Evolutionary conservation across 2,797 vertebrate genomes (phyloP).

Genomic region (Urophycis tenuis): DNA sequence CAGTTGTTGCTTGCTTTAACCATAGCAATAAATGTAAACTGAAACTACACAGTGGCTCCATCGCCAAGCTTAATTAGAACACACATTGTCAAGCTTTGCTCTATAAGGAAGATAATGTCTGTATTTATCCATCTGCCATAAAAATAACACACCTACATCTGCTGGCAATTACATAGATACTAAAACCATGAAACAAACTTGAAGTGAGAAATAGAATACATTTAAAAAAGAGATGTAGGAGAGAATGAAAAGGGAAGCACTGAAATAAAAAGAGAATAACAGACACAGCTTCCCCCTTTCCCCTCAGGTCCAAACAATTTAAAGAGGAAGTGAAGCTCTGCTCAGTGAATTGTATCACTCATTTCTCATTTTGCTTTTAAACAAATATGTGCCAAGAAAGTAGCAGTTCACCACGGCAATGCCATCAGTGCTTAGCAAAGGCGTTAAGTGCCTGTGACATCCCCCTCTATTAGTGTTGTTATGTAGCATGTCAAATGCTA

Average conservation of each 20-base stretch:
- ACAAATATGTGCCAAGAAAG: not conserved
- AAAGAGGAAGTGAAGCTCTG: not conserved
- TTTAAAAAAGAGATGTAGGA: not conserved
- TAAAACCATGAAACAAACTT: not conserved
- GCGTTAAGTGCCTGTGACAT: too few species aligned
- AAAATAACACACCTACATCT: not conserved
- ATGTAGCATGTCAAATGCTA: not conserved
- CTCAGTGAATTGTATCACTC: not conserved
- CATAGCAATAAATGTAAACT: not conserved
- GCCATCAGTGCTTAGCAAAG: too few species aligned
- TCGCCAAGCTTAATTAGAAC: not conserved
- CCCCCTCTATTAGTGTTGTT: not conserved
- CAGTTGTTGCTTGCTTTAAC: not conserved
- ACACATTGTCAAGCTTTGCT: not conserved
- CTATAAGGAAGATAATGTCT: not conserved
- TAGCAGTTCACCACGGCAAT: not conserved
- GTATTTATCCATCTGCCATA: too few species aligned
- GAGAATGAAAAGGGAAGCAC: not conserved
- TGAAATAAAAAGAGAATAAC: not conserved
- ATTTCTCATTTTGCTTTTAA: not conserved
- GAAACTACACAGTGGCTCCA: not conserved
- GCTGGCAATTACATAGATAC: not conserved
- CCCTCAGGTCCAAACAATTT: not conserved
- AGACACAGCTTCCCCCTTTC: not conserved
- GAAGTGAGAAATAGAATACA: not conserved